Base-by-base conservation (phyloP, 2,888 invertebrate species). In the Xanthorhoe spadicearia region DNA sequence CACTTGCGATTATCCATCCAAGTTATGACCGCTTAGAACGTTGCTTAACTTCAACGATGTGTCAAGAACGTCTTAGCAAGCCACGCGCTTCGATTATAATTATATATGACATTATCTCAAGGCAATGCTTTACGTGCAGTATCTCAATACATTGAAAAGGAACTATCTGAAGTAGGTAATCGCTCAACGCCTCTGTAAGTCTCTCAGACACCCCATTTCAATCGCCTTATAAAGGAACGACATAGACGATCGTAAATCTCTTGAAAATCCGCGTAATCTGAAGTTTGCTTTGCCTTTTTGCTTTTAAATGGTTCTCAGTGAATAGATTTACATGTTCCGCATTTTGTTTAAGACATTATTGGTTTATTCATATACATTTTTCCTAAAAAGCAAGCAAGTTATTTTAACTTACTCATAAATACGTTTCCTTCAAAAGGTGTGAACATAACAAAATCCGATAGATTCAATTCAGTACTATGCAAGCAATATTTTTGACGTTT, bases 181-280 rank as follows among this genome's bases (percentile, higher is more conserved):
- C 72, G 62, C 61, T 72, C 69, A 74, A 63, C 66, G 68, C 68
- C 61, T 68, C 69, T 43, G 61, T 69, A 75, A 71, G 69, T 74
- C 70, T 56, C 60, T 62, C 59, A 57, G 69, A 70, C 66, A 71
- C 66, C 70, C 70, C 60, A 77, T 75, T 76, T 75, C 74, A 74
- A 72, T 70, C 69, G 67, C 63, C 69, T 69, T 66, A 71, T 68
- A 71, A 70, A 72, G 66, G 60, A 61, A 67, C 64, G 64, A 69
- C 72, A 72, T 70, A 60, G 53, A 71, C 58, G 62, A 73, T 76
- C 74, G 74, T 77, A 75, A 76, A 77, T 77, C 74, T 74, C 61
- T 48, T 53, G 28, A 56, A 67, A 68, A 72, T 74, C 66, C 55
- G 52, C 65, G 64, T 73, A 68, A 73, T 76, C 70, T 69, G 73